Evolutionary conservation across 2,888 invertebrate species (phyloP).

Genomic region (Sinodicranocentrus sp.): DNA sequence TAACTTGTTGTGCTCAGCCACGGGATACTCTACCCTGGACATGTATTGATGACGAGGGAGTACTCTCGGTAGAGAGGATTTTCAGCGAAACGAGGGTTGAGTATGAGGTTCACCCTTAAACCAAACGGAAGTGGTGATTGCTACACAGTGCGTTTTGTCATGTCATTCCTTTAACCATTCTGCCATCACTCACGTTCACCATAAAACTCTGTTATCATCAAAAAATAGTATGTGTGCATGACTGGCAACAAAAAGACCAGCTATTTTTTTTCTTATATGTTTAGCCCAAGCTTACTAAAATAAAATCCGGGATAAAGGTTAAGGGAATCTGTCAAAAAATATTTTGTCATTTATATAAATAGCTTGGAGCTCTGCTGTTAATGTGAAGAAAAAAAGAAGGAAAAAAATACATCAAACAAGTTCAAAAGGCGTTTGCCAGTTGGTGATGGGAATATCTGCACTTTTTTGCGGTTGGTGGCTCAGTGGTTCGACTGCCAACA

Average conservation of each 20-base stretch:
- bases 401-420: not conserved
- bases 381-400: not conserved
- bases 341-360: conserved; percentile 37
- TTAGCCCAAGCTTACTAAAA: too few relatives aligned
- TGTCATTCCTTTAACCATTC: conserved; percentile 51
- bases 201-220: not conserved
- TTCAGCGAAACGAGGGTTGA: conserved; percentile 32
- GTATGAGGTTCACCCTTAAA: conserved; percentile 70
- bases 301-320: conserved; percentile 44
- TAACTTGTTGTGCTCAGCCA: too few relatives aligned
- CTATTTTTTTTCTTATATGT: too few relatives aligned
- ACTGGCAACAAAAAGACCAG: too few relatives aligned
- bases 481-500: not conserved
- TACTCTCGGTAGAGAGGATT: not conserved
- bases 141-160: conserved; percentile 66
- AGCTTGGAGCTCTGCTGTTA: conserved; percentile 1
- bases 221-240: too few relatives aligned
- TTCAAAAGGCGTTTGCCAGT: too few relatives aligned
- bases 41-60: conserved; percentile 20
- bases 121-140: conserved; percentile 74
- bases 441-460: not conserved
- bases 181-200: not conserved
- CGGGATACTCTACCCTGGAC: not conserved
- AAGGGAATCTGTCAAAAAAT: conserved; percentile 2
- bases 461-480: conserved; percentile 15